phyloP scores from a whole-genome alignment of 2,888 invertebrate species.

The Trichacis sp. region DNA sequence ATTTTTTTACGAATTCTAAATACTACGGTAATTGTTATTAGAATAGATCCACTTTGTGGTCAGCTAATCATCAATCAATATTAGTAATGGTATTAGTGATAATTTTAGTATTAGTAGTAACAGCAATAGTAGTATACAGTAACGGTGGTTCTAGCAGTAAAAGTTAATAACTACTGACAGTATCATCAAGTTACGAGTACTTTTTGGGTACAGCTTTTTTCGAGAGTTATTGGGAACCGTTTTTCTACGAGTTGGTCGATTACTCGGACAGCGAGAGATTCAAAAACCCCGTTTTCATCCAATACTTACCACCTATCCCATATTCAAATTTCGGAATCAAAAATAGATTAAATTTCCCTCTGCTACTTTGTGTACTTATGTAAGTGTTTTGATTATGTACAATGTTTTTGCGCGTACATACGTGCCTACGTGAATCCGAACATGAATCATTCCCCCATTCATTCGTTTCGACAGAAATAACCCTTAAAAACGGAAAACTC shows the following conservation, averaged over 20 bases:
- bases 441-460: conserved; percentile 11
- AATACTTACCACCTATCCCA: too few species aligned
- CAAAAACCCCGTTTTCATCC: too few species aligned
- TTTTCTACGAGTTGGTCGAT: neutral
- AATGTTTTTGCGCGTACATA: conserved; percentile 9
- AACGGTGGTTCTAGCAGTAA: conserved; percentile 26
- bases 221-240: neutral
- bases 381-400: conserved; percentile 6
- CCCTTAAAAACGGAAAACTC: too few species aligned
- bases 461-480: conserved; percentile 8
- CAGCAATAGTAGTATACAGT: conserved; percentile 36
- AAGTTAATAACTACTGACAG: conserved; percentile 27
- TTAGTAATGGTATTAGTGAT: conserved; percentile 36
- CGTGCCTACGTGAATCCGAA: conserved; percentile 26
- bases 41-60: conserved; percentile 35
- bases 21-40: conserved; percentile 34
- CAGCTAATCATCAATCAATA: conserved; percentile 34
- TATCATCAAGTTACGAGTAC: conserved; percentile 17
- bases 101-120: conserved; percentile 33
- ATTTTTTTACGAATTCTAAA: conserved; percentile 30
- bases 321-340: too few species aligned
- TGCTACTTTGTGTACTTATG: neutral
- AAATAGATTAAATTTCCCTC: too few species aligned
- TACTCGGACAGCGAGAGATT: conserved; percentile 1
- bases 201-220: neutral